Evolutionary conservation across 2,797 vertebrate genomes (phyloP).

Genomic region (Meriones psammophilus): DNA sequence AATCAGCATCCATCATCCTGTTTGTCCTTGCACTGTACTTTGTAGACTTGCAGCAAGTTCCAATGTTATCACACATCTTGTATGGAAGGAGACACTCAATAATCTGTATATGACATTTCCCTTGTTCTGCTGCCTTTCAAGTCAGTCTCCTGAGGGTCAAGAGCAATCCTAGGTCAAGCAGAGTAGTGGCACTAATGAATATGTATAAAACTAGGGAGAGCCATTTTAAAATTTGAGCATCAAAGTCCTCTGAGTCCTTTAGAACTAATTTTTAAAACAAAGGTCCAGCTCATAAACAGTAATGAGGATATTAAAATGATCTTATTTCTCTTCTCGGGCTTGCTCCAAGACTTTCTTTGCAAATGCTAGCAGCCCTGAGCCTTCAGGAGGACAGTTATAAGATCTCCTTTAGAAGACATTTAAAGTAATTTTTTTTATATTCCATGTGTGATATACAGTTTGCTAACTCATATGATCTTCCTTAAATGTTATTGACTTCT

Average conservation of each 20-base stretch:
- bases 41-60: background rate
- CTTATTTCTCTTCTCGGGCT: background rate
- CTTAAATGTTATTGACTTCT: slow-evolving; percentile 7
- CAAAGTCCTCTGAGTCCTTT: slow-evolving; percentile 22
- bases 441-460: background rate
- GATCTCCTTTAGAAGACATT: background rate
- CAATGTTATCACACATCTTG: background rate
- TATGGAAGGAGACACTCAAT: background rate
- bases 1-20: background rate
- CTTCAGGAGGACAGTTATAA: background rate
- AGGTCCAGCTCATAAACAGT: slow-evolving; percentile 57
- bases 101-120: background rate
- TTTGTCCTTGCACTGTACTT: background rate
- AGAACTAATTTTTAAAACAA: slow-evolving; percentile 64
- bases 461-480: slow-evolving; percentile 8
- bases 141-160: background rate
- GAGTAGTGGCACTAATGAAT: background rate
- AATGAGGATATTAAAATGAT: slow-evolving; percentile 31
- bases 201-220: background rate
- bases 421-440: slow-evolving; percentile 3
- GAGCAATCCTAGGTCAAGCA: background rate
- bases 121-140: background rate
- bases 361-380: background rate
- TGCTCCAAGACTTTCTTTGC: background rate
- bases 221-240: slow-evolving; percentile 45